A percentile compares a stretch with the other conserved stretches of the same genome.
These are phyloP conservation scores for Noctua fimbriata DNA, from an alignment of 2,888 invertebrate species.

Conservation along the genomic window DNA sequence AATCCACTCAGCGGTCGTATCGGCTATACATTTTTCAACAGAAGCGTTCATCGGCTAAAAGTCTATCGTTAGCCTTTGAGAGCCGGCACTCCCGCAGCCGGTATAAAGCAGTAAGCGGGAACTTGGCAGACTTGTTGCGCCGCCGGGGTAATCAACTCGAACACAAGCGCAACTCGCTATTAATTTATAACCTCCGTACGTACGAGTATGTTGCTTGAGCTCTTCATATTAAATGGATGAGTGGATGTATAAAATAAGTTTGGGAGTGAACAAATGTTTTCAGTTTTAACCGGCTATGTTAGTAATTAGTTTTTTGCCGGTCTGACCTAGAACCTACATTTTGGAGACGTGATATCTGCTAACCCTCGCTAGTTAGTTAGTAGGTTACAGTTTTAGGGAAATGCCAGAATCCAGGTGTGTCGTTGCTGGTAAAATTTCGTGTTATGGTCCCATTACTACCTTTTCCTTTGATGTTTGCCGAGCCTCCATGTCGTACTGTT, in stretches of 20 bases:
- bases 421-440: not conserved
- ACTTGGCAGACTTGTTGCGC: conserved; percentile 60
- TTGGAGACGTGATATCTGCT: not conserved
- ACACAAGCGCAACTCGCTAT: conserved; percentile 46
- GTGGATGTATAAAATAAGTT: conserved; percentile 29
- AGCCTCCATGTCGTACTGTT: no score
- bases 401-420: not conserved
- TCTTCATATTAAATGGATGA: conserved; percentile 37
- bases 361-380: not conserved
- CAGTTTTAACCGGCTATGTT: not conserved
- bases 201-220: conserved; percentile 19
- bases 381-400: not conserved
- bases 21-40: conserved; percentile 30
- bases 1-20: not conserved
- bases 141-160: conserved; percentile 47
- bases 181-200: conserved; percentile 48
- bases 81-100: conserved; percentile 1
- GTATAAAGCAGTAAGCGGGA: conserved; percentile 26
- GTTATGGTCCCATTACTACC: not conserved
- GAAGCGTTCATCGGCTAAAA: conserved; percentile 28
- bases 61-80: conserved; percentile 24
- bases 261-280: conserved; percentile 12
- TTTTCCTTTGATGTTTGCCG: no score
- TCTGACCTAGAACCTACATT: not conserved
- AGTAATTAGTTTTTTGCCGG: not conserved